phyloP scores from a whole-genome alignment of 2,888 invertebrate species.

The Escarpia spicata region DNA sequence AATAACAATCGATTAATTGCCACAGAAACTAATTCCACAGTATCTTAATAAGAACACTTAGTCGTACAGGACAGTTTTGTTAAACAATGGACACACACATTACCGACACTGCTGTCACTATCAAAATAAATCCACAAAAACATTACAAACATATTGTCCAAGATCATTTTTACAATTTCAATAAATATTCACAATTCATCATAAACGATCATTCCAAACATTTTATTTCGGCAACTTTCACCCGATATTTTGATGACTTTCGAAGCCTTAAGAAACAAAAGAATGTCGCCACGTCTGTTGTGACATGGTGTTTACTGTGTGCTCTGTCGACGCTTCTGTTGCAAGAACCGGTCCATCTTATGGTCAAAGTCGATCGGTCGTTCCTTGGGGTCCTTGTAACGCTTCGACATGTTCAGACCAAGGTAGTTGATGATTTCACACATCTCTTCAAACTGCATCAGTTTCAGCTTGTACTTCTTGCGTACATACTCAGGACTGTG shows the following conservation, averaged over 20 bases:
- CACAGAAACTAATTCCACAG: neutral
- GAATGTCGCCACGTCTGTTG: neutral
- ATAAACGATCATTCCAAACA: neutral
- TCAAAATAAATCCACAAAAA: neutral
- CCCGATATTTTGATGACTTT: neutral
- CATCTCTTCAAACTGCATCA: conserved; percentile 63
- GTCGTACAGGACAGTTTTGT: neutral
- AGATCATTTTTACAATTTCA: neutral
- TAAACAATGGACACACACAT: neutral
- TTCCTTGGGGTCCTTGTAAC: conserved; percentile 60
- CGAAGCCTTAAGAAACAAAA: neutral
- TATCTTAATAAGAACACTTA: neutral
- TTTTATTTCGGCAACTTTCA: neutral
- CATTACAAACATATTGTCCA: neutral
- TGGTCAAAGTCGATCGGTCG: conserved; percentile 63
- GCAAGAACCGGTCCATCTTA: conserved; percentile 60
- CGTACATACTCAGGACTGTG: conserved; percentile 64
- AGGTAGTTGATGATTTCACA: conserved; percentile 64
- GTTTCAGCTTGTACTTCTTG: conserved; percentile 63
- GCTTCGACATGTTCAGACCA: conserved; percentile 63
- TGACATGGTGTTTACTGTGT: neutral
- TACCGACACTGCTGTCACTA: neutral
- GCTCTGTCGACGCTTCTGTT: neutral
- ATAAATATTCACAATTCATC: neutral
- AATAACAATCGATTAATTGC: neutral